A percentile compares a stretch with the other conserved stretches of the same genome.
These are phyloP conservation scores for Mythimna pallens DNA, from an alignment of 2,888 invertebrate genomes.

Conservation along the genomic window DNA sequence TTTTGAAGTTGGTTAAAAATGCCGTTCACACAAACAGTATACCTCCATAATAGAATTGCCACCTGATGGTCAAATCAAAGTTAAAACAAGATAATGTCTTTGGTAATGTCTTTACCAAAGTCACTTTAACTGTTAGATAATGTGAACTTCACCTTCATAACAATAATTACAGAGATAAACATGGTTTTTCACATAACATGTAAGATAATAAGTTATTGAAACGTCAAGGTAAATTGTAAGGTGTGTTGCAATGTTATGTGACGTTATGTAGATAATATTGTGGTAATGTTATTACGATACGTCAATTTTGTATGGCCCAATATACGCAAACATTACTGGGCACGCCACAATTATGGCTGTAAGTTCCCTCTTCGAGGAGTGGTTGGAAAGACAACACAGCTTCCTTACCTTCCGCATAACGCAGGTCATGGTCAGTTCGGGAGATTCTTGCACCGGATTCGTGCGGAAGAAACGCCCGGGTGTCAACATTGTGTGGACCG, in stretches of 20 bases:
- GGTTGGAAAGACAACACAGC: too few species aligned
- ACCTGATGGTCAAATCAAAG: conserved; percentile 46
- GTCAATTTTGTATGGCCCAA: neutral
- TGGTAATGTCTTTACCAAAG: conserved; percentile 44
- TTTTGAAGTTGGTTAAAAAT: too few species aligned
- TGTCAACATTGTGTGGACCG: too few species aligned
- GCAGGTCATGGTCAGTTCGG: too few species aligned
- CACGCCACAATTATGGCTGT: too few species aligned
- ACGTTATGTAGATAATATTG: conserved; percentile 17
- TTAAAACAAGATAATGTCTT: conserved; percentile 45
- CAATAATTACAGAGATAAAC: conserved; percentile 67
- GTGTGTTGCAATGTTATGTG: conserved; percentile 27
- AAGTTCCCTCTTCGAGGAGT: too few species aligned
- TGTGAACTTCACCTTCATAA: conserved; percentile 78
- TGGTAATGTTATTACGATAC: neutral
- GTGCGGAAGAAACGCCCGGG: too few species aligned
- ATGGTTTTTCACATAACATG: conserved; percentile 53
- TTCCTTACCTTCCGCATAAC: too few species aligned
- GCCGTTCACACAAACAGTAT: conserved; percentile 2
- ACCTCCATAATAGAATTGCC: conserved; percentile 44
- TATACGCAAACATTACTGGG: neutral
- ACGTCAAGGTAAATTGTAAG: conserved; percentile 56
- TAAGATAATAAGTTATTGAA: conserved; percentile 57
- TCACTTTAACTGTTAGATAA: conserved; percentile 65
- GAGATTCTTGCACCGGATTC: too few species aligned